Evolutionary conservation across 2,797 vertebrate genomes (phyloP).

Genomic region (Urosaurus nigricauda): DNA sequence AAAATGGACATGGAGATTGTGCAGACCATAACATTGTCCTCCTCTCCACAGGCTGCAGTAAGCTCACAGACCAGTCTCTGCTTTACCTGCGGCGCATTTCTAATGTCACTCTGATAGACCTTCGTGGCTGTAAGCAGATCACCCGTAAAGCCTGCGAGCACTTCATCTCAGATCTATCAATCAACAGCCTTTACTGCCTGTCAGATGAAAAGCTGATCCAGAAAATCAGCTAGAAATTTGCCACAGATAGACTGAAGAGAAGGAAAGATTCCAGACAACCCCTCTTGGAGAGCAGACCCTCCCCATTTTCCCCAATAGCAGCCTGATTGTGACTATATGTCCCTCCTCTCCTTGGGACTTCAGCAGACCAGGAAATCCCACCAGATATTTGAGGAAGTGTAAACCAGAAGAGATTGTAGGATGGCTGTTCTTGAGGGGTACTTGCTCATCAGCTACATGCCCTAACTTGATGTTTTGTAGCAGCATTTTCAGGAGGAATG

Average conservation of each 20-base stretch:
- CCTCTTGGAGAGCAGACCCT: slow-evolving; percentile 76
- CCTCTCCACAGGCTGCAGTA: slow-evolving; percentile 89
- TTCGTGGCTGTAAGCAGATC: slow-evolving; percentile 94
- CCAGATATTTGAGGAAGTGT: slow-evolving; percentile 74
- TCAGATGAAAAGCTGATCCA: slow-evolving; percentile 98
- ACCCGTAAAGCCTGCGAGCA: slow-evolving; percentile 94
- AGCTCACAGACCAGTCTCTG: slow-evolving; percentile 93
- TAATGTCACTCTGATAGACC: slow-evolving; percentile 92
- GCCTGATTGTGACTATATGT: slow-evolving; percentile 51
- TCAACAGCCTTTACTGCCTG: slow-evolving; percentile 97
- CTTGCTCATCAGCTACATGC: slow-evolving; percentile 44
- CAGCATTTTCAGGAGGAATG: slow-evolving; percentile 60
- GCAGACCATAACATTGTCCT: neutral
- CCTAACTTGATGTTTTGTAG: slow-evolving; percentile 41
- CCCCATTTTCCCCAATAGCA: slow-evolving; percentile 66
- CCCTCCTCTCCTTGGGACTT: slow-evolving; percentile 66
- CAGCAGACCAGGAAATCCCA: slow-evolving; percentile 63
- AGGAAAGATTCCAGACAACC: slow-evolving; percentile 75
- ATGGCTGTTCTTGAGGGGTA: slow-evolving; percentile 57
- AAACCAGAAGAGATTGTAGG: slow-evolving; percentile 58
- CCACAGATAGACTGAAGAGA: slow-evolving; percentile 77
- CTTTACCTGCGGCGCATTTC: slow-evolving; percentile 92
- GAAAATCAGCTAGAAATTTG: slow-evolving; percentile 92
- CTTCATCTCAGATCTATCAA: slow-evolving; percentile 97
- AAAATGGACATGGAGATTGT: neutral